These are phyloP conservation scores for Gadopsis bispinosus DNA, from an alignment of 2,797 vertebrate genomes.

Conservation along the genomic window DNA sequence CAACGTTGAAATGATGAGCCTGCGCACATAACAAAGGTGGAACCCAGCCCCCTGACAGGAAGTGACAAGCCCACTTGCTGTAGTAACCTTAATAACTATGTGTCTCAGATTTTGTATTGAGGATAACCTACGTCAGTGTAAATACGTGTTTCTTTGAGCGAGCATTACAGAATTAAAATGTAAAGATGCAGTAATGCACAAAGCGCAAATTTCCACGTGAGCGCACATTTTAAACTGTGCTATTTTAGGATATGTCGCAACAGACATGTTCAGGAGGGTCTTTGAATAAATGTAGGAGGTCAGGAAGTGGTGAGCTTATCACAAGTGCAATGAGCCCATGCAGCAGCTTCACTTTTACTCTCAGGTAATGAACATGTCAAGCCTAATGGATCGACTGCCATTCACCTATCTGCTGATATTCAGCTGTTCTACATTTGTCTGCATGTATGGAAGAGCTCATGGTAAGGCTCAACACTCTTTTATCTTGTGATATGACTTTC, in stretches of 20 bases:
- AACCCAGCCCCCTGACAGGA: neutral
- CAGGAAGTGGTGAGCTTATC: constrained; percentile 65
- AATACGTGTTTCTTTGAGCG: neutral
- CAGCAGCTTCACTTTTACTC: neutral
- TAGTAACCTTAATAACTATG: neutral
- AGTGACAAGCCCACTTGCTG: neutral
- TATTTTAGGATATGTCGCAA: neutral
- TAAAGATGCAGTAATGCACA: neutral
- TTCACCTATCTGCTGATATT: constrained; percentile 28
- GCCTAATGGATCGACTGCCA: neutral
- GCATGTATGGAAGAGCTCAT: constrained; percentile 18
- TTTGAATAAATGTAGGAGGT: constrained; percentile 9
- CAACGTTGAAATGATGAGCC: neutral
- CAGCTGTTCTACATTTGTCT: constrained; percentile 22
- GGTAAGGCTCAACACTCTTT: constrained; percentile 43
- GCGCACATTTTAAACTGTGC: neutral
- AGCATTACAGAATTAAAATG: neutral
- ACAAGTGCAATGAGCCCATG: constrained; percentile 1
- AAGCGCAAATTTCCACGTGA: accelerated
- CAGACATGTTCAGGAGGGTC: neutral
- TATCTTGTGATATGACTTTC: neutral
- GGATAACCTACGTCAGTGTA: neutral
- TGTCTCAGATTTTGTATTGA: neutral
- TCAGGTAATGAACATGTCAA: constrained; percentile 3
- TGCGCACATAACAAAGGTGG: neutral